phyloP scores from a whole-genome alignment of 2,888 invertebrate species.

The Lobophora halterata region DNA sequence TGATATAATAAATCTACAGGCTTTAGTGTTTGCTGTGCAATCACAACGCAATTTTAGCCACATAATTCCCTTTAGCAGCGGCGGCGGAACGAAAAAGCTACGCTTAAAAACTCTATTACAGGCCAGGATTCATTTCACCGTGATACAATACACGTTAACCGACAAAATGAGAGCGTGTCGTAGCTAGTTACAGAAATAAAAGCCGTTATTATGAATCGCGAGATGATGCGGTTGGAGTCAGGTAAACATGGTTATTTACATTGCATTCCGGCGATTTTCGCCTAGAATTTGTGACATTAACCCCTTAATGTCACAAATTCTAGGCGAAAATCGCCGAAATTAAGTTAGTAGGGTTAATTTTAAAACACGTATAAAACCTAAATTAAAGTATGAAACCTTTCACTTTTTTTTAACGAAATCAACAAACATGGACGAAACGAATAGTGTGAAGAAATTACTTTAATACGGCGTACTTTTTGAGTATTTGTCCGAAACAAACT shows the following conservation, averaged over 20 bases:
- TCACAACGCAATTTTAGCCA: conserved; percentile 60
- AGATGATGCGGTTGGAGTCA: conserved; percentile 45
- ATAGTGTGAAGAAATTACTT: no score
- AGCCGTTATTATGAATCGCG: conserved; percentile 69
- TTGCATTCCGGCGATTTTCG: conserved; percentile 62
- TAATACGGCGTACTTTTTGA: no score
- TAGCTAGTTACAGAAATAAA: conserved; percentile 75
- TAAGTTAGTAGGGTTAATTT: no score
- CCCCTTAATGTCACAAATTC: no score
- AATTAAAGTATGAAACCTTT: no score
- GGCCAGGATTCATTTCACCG: conserved; percentile 64
- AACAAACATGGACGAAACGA: no score
- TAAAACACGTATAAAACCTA: no score
- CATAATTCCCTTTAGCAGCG: conserved; percentile 58
- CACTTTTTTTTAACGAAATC: no score
- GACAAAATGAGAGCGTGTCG: conserved; percentile 68
- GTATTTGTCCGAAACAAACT: no score
- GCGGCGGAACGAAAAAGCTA: conserved; percentile 57
- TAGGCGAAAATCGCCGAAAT: no score
- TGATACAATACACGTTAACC: conserved; percentile 73
- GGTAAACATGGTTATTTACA: conserved; percentile 71
- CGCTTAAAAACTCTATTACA: conserved; percentile 71
- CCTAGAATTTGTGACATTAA: conserved; percentile 69
- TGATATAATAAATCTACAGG: conserved; percentile 55
- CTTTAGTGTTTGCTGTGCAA: conserved; percentile 54